A percentile compares a stretch with the other conserved stretches of the same genome.
phyloP scores from a whole-genome alignment of 92 coral and sea anemone genomes.

The Porites evermanni region DNA sequence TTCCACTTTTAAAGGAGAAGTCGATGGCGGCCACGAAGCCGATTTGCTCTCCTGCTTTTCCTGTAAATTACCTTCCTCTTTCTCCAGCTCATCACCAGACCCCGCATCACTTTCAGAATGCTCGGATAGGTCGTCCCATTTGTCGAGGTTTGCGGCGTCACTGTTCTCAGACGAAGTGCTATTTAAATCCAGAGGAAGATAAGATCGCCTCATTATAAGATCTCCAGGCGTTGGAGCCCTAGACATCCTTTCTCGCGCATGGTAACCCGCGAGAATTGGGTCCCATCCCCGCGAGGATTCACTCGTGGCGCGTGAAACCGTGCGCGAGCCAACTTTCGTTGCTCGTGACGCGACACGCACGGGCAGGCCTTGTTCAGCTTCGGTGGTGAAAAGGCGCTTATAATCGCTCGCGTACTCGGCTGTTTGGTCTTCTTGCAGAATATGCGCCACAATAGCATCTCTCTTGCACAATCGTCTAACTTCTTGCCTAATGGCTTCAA shows the following conservation, averaged over 20 bases:
- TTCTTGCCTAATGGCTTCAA: conserved; percentile 89
- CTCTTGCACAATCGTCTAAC: conserved; percentile 84
- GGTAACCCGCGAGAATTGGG: conserved; percentile 96
- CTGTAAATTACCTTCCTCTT: not conserved
- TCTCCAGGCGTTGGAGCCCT: conserved; percentile 87
- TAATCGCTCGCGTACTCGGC: conserved; percentile 75
- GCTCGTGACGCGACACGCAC: conserved; percentile 62
- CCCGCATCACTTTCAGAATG: conserved; percentile 39
- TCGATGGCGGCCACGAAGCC: not conserved
- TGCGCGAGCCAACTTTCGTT: conserved; percentile 46
- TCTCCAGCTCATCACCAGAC: conserved; percentile 27
- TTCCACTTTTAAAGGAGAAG: conserved; percentile 10
- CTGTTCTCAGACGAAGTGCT: conserved; percentile 95
- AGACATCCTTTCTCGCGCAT: conserved; percentile 93
- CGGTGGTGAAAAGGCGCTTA: conserved; percentile 84
- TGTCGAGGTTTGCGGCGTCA: conserved; percentile 57
- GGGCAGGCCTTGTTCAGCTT: conserved; percentile 38
- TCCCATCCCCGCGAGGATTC: conserved; percentile 96
- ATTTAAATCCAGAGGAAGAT: conserved; percentile 90
- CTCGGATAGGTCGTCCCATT: conserved; percentile 62
- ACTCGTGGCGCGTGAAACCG: conserved; percentile 72
- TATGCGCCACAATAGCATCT: conserved; percentile 85
- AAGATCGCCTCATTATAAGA: conserved; percentile 86
- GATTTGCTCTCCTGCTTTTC: not conserved
- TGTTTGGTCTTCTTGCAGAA: conserved; percentile 80